Conservation (phyloP, 2,888 invertebrate species). For the Heliothis peltigera region DNA sequence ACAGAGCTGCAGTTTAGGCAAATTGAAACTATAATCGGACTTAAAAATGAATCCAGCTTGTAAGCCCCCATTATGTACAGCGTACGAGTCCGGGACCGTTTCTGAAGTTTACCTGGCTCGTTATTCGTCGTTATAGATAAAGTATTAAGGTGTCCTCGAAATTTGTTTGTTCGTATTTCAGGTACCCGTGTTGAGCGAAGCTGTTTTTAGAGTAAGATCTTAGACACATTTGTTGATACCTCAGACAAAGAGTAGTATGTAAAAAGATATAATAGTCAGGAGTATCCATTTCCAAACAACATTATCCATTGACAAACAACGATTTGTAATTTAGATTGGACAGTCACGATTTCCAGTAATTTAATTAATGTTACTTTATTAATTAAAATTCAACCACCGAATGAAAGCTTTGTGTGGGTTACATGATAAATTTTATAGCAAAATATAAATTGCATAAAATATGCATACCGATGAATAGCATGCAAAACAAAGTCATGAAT, state of each 20-base stretch:
- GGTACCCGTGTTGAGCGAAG: too few relatives aligned
- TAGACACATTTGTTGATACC: too few relatives aligned
- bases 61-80: conserved; percentile 38
- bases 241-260: too few relatives aligned
- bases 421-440: neutral
- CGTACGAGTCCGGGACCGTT: conserved; percentile 16
- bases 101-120: conserved; percentile 12
- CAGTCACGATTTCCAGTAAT: too few relatives aligned
- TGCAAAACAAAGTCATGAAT: conserved; percentile 44
- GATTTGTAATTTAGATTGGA: too few relatives aligned
- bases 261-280: too few relatives aligned
- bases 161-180: neutral
- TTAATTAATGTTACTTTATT: too few relatives aligned
- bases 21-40: conserved; percentile 61
- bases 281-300: too few relatives aligned
- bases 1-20: conserved; percentile 61
- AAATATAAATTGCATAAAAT: conserved; percentile 36
- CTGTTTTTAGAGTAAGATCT: neutral
- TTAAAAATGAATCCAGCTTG: conserved; percentile 48
- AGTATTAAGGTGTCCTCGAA: conserved; percentile 19
- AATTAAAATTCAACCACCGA: too few relatives aligned
- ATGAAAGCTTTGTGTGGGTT: too few relatives aligned
- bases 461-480: conserved; percentile 48
- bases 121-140: conserved; percentile 24
- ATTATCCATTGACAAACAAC: too few relatives aligned